Base-by-base conservation (phyloP, 2,113 vertebrate species). In the Boleophthalmus pectinirostris region DNA sequence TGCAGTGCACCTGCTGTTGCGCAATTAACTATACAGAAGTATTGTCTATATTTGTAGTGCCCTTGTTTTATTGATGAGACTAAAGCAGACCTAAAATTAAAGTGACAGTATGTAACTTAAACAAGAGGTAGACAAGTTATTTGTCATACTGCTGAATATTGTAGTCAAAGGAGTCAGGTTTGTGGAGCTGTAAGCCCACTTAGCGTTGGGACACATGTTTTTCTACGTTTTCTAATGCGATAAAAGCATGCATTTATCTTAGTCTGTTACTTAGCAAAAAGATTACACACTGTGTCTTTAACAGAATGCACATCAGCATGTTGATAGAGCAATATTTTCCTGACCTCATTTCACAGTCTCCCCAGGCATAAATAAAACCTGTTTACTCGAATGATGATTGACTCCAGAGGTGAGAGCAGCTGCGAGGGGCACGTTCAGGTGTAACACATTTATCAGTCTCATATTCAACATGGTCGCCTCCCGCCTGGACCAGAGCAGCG, bases 401-500 rank as follows among this genome's bases (percentile, higher is more conserved):
- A 84, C 74, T 67, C 74, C 69, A 29, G 13, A 71, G 68, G 56
- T 64, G 29, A 69, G 43, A 5, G 43, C 49, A 18, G 46, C 47
- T 74, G 29, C n/a, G 54, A 66, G 51, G 21, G 5, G 69, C 65
- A 67, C 70, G 65, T 21, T 64, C 77, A 80, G 60, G 77, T 73
- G 76, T 73, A 43, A 69, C 7, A 6, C 73, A 66, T 81, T 81
- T 38, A 85, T 82, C 74, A 54, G 8, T 78, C 25, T 0, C 0
- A 51, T n/a, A 56, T 47, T 64, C 45, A 60, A 68, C 38, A 46
- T 47, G 60, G 71, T 23, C 56, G 21, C 11, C 56, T 58, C 69
- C 46, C 45, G 69, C 77, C 82, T 78, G 65, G 77, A 78, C 78
- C 81, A 82, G 67, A 74, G 74, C 3, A 69, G 16, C 20, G 77